phyloP scores from a whole-genome alignment of 2,797 vertebrate species.

The Naso thynnoides region DNA sequence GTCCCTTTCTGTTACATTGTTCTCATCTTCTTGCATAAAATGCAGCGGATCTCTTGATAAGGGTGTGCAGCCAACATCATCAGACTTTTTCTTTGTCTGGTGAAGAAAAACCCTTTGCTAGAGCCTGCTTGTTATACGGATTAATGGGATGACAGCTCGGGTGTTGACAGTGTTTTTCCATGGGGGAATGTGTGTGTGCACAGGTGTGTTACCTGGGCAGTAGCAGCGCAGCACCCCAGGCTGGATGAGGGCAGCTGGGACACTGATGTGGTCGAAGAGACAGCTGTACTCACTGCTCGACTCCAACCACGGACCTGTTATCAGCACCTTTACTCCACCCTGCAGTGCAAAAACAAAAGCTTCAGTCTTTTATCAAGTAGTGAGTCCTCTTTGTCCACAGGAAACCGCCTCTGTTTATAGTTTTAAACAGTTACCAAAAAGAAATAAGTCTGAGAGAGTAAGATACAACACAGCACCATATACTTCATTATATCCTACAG shows the following conservation, averaged over 20 bases:
- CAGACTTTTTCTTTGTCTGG: constrained; percentile 1
- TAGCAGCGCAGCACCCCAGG: constrained; percentile 98
- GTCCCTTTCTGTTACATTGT: background rate
- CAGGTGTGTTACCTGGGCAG: constrained; percentile 91
- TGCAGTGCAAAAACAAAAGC: constrained; percentile 72
- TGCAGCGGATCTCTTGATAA: constrained; percentile 18
- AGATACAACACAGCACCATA: too few relatives aligned
- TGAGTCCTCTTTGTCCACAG: background rate
- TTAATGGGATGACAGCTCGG: background rate
- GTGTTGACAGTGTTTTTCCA: constrained; percentile 14
- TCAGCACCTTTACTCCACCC: constrained; percentile 99
- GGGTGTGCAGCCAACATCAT: background rate
- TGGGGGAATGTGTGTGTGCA: background rate
- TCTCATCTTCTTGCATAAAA: constrained; percentile 24
- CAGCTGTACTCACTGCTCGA: constrained; percentile 98
- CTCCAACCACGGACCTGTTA: constrained; percentile 98
- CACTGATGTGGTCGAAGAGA: constrained; percentile 98
- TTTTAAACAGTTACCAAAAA: background rate
- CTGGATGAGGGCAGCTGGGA: constrained; percentile 98
- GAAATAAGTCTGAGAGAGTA: background rate
- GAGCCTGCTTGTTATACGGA: background rate
- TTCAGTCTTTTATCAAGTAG: constrained; percentile 19
- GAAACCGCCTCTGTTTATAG: background rate
- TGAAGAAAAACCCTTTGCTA: background rate
- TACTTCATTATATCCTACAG: background rate